Base-by-base conservation (phyloP, 2,113 vertebrate species). In the Hypomesus transpacificus region DNA sequence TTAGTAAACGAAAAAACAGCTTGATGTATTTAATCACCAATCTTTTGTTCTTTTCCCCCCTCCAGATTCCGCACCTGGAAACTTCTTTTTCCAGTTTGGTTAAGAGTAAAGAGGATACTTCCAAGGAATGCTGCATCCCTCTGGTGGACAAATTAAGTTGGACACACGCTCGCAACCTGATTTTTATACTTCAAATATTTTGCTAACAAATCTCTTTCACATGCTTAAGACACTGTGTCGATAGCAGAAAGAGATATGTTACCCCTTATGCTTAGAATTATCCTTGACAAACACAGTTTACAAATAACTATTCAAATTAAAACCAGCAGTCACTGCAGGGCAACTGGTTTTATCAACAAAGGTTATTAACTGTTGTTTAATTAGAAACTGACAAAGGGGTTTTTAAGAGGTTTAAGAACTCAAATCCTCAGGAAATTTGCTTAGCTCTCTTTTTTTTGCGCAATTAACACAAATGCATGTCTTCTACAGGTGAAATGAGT, bases 11-110 rank as follows among this genome's bases (percentile, higher is more conserved):
- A 46, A 46, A 46, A 46, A 46, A 26, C 3, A 26, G 3, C 24
- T 26, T 26, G 24, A 59, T 59, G 21, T 59, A 18, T 62, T 62
- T 31, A 28, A 62, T 14, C 4, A 46, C 3, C 9, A 20, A 59
- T 6, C 16, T 39, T 39, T n/a, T 22, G 34, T 20, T 4, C 46
- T 34, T 63, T 22, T 21, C 50, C 22, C 39, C 46, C 53, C 24
- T 64, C 8, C 86, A 98, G 96, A 95, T 62, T 93, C 93, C 84
- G 95, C 91, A 82, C 96, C 96, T 57, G 96, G 96, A 81, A 98
- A 96, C 91, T 96, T 97, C 94, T 98, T 96, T 87, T 98, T 98
- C 86, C 96, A 98, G 8, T 98, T 98, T 90, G 96, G 96, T 76
- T 98, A 96, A 93, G 17, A 89, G 20, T 1, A 0, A 65, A 79